phyloP scores from a whole-genome alignment of 2,888 invertebrate genomes.

The Agonopterix heracliana region DNA sequence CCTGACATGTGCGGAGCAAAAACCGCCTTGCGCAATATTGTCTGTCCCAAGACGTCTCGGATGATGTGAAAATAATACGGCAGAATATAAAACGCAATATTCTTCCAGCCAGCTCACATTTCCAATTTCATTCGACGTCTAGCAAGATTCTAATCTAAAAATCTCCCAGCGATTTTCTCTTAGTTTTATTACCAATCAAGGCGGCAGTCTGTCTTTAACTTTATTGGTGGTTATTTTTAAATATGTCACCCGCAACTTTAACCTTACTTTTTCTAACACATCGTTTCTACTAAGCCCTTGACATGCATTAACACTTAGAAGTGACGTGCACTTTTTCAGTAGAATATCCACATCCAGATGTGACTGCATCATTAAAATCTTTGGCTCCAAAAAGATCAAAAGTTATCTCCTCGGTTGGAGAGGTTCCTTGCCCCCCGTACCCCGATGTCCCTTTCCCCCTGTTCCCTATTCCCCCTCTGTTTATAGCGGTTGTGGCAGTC shows the following conservation, averaged over 20 bases:
- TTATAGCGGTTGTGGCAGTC: conserved; percentile 42
- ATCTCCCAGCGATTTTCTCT: conserved; percentile 27
- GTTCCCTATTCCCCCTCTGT: conserved; percentile 39
- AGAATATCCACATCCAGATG: conserved; percentile 70
- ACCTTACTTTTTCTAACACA: conserved; percentile 61
- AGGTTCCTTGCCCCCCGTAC: conserved; percentile 41
- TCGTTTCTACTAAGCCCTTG: conserved; percentile 64
- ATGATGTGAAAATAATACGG: conserved; percentile 63
- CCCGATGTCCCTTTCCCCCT: conserved; percentile 44
- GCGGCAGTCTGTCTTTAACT: conserved; percentile 31
- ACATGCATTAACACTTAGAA: conserved; percentile 72
- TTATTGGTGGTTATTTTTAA: conserved; percentile 52
- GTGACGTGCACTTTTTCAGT: conserved; percentile 63
- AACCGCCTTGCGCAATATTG: conserved; percentile 68
- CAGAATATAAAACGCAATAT: conserved; percentile 48
- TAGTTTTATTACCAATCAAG: conserved; percentile 39
- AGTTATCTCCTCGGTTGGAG: conserved; percentile 68
- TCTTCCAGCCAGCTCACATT: conserved; percentile 28
- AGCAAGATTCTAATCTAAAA: conserved; percentile 36
- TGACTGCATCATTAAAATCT: conserved; percentile 73
- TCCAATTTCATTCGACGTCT: conserved; percentile 28
- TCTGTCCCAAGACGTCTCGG: conserved; percentile 47
- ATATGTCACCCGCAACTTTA: conserved; percentile 68
- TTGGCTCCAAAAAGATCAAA: conserved; percentile 72
- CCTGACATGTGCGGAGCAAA: conserved; percentile 69